These are phyloP conservation scores for Ahaetulla prasina DNA, from an alignment of 2,113 vertebrate species.

Conservation along the genomic window DNA sequence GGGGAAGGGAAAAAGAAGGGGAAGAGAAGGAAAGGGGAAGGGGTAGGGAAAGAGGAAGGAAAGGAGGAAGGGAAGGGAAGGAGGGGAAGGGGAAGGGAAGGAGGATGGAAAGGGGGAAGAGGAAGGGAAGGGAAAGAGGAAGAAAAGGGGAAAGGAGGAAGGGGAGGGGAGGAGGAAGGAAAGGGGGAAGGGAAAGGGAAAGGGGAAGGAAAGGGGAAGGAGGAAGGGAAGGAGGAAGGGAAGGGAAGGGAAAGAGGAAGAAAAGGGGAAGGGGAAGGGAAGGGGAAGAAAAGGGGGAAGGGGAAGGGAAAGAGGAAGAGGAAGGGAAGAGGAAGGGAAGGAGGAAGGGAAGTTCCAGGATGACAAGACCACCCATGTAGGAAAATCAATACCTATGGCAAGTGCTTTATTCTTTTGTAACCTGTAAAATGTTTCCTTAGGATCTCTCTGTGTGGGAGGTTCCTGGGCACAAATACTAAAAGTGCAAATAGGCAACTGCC, in stretches of 20 bases:
- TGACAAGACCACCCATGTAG: neutral
- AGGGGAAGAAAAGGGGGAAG: too few species aligned
- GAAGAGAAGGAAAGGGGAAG: too few species aligned
- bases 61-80: too few species aligned
- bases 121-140: too few species aligned
- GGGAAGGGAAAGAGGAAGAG: neutral
- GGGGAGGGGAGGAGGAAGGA: too few species aligned
- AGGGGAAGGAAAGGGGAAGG: neutral
- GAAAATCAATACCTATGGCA: neutral
- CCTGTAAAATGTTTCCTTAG: slow-evolving; percentile 5
- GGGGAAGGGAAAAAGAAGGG: neutral
- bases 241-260: too few species aligned
- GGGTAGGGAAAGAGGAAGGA: neutral
- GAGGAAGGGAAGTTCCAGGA: neutral
- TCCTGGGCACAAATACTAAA: neutral
- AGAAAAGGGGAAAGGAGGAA: too few species aligned
- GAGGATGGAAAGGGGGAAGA: too few species aligned
- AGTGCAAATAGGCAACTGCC: neutral
- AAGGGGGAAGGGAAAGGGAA: too few species aligned
- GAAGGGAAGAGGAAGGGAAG: too few species aligned
- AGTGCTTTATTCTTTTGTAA: neutral
- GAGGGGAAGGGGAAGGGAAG: too few species aligned
- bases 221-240: neutral
- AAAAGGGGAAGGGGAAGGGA: too few species aligned
- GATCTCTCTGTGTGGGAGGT: neutral